A percentile compares a stretch with the other conserved stretches of the same genome.
Conservation (phyloP, 2,888 invertebrate species). For the Quadroppia sp. region DNA sequence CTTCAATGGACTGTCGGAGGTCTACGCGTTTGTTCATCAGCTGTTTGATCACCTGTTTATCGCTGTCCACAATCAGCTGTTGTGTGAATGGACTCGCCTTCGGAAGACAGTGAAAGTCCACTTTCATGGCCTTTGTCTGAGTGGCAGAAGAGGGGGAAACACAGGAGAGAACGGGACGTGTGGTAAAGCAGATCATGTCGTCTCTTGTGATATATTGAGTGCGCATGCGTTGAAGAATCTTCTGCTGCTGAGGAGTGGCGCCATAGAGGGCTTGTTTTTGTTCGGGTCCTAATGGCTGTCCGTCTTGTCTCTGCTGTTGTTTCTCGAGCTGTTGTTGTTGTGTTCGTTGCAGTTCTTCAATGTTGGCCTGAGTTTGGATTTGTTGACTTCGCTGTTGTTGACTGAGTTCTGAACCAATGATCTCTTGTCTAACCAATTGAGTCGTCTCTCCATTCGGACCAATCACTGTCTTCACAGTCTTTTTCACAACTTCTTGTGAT, state of each 20-base stretch:
- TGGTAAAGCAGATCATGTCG: slow-evolving; percentile 44
- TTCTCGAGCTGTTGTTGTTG: slow-evolving; percentile 16
- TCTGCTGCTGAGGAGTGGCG: slow-evolving; percentile 22
- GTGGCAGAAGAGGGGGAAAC: not conserved
- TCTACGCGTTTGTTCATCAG: slow-evolving; percentile 45
- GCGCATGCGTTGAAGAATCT: slow-evolving; percentile 30
- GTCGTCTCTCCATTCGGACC: slow-evolving; percentile 1
- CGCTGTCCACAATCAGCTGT: slow-evolving; percentile 41
- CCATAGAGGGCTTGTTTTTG: not conserved
- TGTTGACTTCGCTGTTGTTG: not conserved
- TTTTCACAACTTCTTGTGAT: not conserved
- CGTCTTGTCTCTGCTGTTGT: not conserved
- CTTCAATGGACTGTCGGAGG: slow-evolving; percentile 6
- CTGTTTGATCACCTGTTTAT: slow-evolving; percentile 42
- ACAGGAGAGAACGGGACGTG: slow-evolving; percentile 41
- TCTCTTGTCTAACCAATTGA: not conserved
- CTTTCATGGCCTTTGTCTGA: not conserved
- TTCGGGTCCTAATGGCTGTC: not conserved
- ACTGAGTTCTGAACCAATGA: no score
- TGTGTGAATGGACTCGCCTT: slow-evolving; percentile 38
- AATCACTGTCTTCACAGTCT: not conserved
- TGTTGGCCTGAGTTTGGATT: not conserved
- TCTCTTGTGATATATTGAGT: slow-evolving; percentile 36
- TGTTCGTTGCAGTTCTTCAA: slow-evolving; percentile 5
- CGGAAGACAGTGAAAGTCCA: slow-evolving; percentile 46